These are phyloP conservation scores for Vimba vimba DNA, from an alignment of 2,113 vertebrate species.

Conservation along the genomic window DNA sequence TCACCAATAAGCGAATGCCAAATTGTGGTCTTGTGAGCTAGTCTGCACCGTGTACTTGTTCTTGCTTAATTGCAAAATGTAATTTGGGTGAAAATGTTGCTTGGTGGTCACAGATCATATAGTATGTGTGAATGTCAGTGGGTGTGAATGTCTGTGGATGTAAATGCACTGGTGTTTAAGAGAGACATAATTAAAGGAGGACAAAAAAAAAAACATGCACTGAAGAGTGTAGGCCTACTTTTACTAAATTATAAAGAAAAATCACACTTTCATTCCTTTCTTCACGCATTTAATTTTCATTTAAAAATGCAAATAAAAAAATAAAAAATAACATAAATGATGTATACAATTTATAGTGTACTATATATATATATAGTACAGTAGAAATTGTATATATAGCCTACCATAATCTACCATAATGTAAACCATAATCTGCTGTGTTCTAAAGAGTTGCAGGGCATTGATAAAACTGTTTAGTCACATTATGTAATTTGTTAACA, in stretches of 20 bases:
- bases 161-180: not conserved
- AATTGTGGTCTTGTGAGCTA: not conserved
- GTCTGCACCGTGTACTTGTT: not conserved
- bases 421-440: not conserved
- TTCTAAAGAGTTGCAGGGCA: not conserved
- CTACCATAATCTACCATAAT: too few relatives aligned
- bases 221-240: not conserved
- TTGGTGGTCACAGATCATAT: not conserved
- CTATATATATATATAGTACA: too few relatives aligned
- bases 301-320: too few relatives aligned
- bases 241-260: not conserved
- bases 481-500: not conserved
- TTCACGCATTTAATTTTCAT: too few relatives aligned
- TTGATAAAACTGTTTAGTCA: not conserved
- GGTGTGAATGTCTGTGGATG: not conserved
- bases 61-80: constrained; percentile 10
- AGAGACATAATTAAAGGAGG: not conserved
- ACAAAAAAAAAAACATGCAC: not conserved
- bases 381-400: too few relatives aligned
- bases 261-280: too few relatives aligned
- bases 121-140: not conserved
- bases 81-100: constrained; percentile 5
- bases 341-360: too few relatives aligned
- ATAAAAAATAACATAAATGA: too few relatives aligned
- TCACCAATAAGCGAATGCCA: not conserved